These are phyloP conservation scores for Crocuta crocuta DNA, from an alignment of 2,113 vertebrate genomes.

Conservation along the genomic window DNA sequence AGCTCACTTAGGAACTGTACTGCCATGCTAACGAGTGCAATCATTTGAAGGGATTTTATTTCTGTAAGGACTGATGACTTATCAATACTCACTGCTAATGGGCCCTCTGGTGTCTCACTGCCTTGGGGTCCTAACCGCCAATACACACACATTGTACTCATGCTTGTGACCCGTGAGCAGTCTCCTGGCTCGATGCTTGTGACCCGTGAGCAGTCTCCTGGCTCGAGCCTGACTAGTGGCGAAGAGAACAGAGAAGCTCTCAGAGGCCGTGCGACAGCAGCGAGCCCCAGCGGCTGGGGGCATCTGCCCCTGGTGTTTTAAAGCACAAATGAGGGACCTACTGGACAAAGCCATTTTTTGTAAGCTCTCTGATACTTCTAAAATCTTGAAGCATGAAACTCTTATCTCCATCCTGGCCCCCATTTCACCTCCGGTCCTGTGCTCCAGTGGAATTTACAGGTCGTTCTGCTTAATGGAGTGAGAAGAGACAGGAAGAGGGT, in stretches of 20 bases:
- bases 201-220: not conserved
- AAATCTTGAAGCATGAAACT: not conserved
- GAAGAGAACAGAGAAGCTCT: not conserved
- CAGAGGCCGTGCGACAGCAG: not conserved
- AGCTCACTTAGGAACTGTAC: not conserved
- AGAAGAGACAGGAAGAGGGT: not conserved
- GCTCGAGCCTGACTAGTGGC: not conserved
- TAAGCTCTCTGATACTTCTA: not conserved
- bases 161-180: not conserved
- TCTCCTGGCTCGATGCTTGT: not conserved
- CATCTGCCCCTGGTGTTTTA: not conserved
- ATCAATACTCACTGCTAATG: not conserved
- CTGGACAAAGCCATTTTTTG: not conserved
- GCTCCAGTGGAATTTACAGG: not conserved
- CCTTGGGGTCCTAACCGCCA: not conserved
- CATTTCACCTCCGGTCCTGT: not conserved
- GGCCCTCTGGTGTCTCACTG: not conserved
- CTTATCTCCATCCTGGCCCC: not conserved
- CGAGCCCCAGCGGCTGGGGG: not conserved
- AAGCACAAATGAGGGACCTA: not conserved
- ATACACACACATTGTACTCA: not conserved
- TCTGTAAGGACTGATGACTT: not conserved
- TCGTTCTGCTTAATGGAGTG: not conserved
- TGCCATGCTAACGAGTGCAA: not conserved
- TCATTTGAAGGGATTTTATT: not conserved